phyloP scores from a whole-genome alignment of 2,113 vertebrate genomes.

The Kryptolebias marmoratus region DNA sequence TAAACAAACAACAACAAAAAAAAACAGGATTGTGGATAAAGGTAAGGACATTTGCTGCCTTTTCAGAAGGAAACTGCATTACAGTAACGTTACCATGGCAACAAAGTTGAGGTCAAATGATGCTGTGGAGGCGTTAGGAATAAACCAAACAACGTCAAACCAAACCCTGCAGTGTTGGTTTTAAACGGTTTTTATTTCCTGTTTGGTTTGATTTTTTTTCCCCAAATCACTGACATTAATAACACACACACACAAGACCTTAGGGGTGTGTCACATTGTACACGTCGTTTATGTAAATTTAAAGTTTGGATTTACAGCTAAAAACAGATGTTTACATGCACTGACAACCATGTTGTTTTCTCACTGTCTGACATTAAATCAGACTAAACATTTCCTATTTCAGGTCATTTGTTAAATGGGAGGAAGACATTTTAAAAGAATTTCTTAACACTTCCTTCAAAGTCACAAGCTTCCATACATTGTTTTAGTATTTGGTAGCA shows the following conservation, averaged over 20 bases:
- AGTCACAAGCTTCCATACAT: not conserved
- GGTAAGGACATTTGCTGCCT: not conserved
- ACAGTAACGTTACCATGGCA: slow-evolving; percentile 16
- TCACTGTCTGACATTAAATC: too few relatives aligned
- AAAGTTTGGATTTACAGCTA: too few relatives aligned
- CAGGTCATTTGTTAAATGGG: too few relatives aligned
- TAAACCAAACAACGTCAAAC: not conserved
- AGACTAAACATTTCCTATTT: too few relatives aligned
- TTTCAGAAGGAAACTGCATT: slow-evolving; percentile 8
- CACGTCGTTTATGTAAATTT: too few relatives aligned
- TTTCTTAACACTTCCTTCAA: too few relatives aligned
- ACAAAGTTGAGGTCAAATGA: not conserved
- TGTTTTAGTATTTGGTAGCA: not conserved
- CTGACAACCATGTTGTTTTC: too few relatives aligned
- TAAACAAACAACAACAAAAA: too few relatives aligned
- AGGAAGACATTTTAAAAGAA: too few relatives aligned
- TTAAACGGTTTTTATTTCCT: not conserved
- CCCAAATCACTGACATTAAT: not conserved
- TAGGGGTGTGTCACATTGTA: too few relatives aligned
- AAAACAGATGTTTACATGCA: too few relatives aligned
- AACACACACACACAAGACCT: not conserved
- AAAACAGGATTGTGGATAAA: not conserved
- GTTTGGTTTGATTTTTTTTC: not conserved
- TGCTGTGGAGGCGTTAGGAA: slow-evolving; percentile 5
- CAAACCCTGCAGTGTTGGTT: not conserved